Evolutionary conservation across 2,797 vertebrate genomes (phyloP).

Genomic region (Philypnodon macrostomus): DNA sequence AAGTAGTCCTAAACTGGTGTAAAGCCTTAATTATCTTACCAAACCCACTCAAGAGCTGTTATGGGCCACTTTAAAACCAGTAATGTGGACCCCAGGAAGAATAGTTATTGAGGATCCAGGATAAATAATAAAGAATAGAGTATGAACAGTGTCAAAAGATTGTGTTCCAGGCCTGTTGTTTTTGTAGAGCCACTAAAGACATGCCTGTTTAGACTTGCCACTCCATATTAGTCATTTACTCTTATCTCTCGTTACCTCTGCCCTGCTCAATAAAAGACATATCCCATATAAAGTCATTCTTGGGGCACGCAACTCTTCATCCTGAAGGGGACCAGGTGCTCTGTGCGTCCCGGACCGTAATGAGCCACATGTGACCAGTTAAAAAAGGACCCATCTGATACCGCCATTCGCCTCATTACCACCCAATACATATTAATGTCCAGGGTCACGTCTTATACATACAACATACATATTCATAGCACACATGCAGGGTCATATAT

Average conservation of each 20-base stretch:
- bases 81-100: too few relatives aligned
- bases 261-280: conserved; percentile 20
- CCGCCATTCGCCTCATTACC: conserved; percentile 73
- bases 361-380: conserved; percentile 79
- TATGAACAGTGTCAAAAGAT: not conserved
- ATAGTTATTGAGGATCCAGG: too few relatives aligned
- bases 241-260: conserved; percentile 11
- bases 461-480: conserved; percentile 75
- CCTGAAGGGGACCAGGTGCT: conserved; percentile 72
- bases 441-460: conserved; percentile 75
- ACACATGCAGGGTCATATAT: conserved; percentile 65
- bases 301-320: conserved; percentile 46
- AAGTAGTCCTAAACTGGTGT: too few relatives aligned
- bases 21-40: too few relatives aligned
- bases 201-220: conserved; percentile 12
- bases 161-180: not conserved
- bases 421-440: conserved; percentile 78
- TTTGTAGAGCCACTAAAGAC: conserved; percentile 1
- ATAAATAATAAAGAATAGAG: too few relatives aligned
- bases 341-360: conserved; percentile 57
- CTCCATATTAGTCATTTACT: conserved; percentile 14
- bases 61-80: too few relatives aligned
- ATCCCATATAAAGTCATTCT: conserved; percentile 49
- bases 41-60: too few relatives aligned
- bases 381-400: conserved; percentile 74